Base-by-base conservation (phyloP, 2,797 vertebrate genomes). In the Lepus townsendii region DNA sequence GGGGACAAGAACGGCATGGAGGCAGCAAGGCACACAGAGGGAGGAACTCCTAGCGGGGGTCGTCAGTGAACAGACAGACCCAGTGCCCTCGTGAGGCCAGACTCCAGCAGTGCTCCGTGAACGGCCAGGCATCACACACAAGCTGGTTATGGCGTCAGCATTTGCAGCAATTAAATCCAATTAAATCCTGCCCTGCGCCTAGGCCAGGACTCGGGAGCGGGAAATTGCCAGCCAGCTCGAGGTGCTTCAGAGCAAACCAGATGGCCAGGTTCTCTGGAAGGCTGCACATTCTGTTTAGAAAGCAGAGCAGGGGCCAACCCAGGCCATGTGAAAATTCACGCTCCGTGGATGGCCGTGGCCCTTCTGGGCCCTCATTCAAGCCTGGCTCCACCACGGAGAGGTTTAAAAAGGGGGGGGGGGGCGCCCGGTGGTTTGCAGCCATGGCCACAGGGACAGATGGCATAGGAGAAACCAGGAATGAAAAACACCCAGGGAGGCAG, bases 401-500 rank as follows among this genome's bases (percentile, higher is more conserved):
- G 75, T 62, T n/a, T 35, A 11, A 54, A 14, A n/a, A 2, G 42
- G 35, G 30, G 4, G 22, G 63, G 11, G 63, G 76, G 54, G 2
- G n/a, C n/a, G n/a, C n/a, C n/a, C n/a, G n/a, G n/a, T n/a, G n/a
- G n/a, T n/a, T 13, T 32, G 13, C 42, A 73, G 42, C 60, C 12
- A 0, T 32, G 89, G 66, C 54, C 72, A 16, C 20, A n/a, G 68
- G 75, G 95, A 93, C 66, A 73, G 93, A 94, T 35, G 90, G 69
- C 24, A 38, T 17, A 17, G 88, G 52, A 87, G 94, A 83, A 79
- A 89, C 82, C 62, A 35, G 65, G 94, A 86, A 73, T 79, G 93
- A 73, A 84, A 96, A 96, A 71, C 65, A 73, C 87, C 77, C 91
- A 65, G 62, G 77, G 82, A 95, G 72, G 94, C 78, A 90, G 82